Conservation (phyloP, 2,888 invertebrate genomes). For the Magallana nippona region DNA sequence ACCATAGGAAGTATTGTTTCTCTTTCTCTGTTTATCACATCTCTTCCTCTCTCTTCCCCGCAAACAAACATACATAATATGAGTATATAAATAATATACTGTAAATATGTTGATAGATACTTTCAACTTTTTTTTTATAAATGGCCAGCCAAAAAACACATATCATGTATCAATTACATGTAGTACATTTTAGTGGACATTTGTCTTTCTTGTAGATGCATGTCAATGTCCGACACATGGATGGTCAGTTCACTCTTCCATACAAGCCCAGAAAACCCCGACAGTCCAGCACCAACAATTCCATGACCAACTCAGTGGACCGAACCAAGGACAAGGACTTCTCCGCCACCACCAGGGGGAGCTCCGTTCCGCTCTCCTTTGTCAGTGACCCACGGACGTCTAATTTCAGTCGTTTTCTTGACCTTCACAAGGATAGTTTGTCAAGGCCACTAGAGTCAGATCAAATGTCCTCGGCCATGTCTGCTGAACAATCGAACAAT, state of each 20-base stretch:
- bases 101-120: no score
- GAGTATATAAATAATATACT: no score
- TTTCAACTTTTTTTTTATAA: no score
- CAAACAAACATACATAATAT: no score
- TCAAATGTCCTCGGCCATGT: neutral
- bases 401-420: conserved; percentile 37
- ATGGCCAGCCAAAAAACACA: neutral
- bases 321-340: conserved; percentile 15
- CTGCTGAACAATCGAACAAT: conserved; percentile 20
- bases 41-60: no score
- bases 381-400: conserved; percentile 26
- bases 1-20: no score
- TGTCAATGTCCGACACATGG: conserved; percentile 45
- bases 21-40: no score
- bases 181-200: neutral
- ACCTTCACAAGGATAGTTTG: conserved; percentile 21
- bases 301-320: neutral
- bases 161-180: neutral
- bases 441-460: conserved; percentile 4
- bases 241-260: conserved; percentile 24
- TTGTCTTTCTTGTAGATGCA: conserved; percentile 47
- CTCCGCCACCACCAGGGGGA: neutral
- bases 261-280: conserved; percentile 30
- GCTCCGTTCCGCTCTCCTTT: conserved; percentile 18
- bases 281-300: conserved; percentile 4